Evolutionary conservation across 2,888 invertebrate species (phyloP), one percentile per base, ranked within the genome.

Genomic region (Smittia aterrima): DNA sequence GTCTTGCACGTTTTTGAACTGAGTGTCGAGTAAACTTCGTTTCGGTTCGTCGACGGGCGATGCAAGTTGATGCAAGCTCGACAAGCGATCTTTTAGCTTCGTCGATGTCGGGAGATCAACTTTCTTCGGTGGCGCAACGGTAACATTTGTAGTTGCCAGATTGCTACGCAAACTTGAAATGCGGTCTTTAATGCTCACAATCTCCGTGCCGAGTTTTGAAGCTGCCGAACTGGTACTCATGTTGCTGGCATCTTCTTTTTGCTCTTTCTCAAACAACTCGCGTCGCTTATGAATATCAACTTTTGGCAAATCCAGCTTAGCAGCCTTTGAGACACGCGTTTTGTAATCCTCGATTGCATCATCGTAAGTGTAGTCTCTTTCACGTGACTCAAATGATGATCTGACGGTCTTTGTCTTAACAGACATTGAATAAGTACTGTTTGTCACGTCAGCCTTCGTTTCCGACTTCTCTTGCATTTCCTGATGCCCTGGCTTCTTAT

Each of bases 261-360:
- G 85, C 77, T 89, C 89, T 77, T 88, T 87, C 81, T 94, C 93
- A 79, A 94, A 94, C 75, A 94, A 87, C 81, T 92, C 92, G 78
- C 92, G 89, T 78, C 93, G 86, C 83, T 93, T 92, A 75, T 89
- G 87, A 77, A 94, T 90, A 80, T 93, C 89, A 24, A 93, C 90
- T 85, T 92, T 93, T n/a, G 91, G 90, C 76, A 90, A 83, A 79
- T 88, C 86, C 78, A 87, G 87, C 78, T 75, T 84, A 3, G 18
- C 27, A 32, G 87, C 86, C 78, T 86, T 85, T 47, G 88, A 87
- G 78, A 90, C 92, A 77, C 92, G 86, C 71, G 92, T 90, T 78
- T 93, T 91, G 82, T 94, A 94, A 78, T 92, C 91, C 80, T 93
- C 91, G 78, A 93, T 93, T 78, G 93, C 93, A 78, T 92, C 90